phyloP scores from a whole-genome alignment of 2,113 vertebrate species.

The Axis porcinus region DNA sequence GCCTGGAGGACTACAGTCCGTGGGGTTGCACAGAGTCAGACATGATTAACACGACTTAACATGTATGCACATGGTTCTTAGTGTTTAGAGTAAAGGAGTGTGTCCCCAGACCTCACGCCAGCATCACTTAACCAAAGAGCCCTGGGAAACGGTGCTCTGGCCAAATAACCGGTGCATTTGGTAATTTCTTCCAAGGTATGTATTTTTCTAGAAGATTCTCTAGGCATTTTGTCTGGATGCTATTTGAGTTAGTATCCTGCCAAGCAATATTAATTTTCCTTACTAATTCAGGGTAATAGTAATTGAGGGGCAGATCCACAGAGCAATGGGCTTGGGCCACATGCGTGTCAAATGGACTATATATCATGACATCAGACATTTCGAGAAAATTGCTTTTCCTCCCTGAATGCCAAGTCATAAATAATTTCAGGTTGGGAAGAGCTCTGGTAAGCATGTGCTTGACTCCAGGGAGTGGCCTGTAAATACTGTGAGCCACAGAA shows the following conservation, averaged over 20 bases:
- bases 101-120: background rate
- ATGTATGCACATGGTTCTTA: fast-evolving
- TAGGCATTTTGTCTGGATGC: background rate
- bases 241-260: background rate
- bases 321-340: slow-evolving; percentile 27
- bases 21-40: background rate
- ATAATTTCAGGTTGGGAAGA: slow-evolving; percentile 55
- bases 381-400: slow-evolving; percentile 72
- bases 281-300: slow-evolving; percentile 34
- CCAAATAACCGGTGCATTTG: background rate
- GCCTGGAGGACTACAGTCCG: fast-evolving
- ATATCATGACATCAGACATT: slow-evolving; percentile 66
- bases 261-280: background rate
- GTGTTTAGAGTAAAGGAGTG: background rate
- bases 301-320: background rate
- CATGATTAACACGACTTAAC: background rate
- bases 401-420: slow-evolving; percentile 65
- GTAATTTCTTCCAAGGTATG: background rate
- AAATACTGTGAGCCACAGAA: background rate
- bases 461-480: slow-evolving; percentile 37
- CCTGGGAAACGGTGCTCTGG: background rate
- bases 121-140: background rate
- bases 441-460: slow-evolving; percentile 44
- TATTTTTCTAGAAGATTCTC: slow-evolving; percentile 21
- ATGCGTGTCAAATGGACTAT: slow-evolving; percentile 51